Evolutionary conservation across 2,888 invertebrate species (phyloP), one percentile per base, ranked within the genome.

Genomic region (Lottia scabra): DNA sequence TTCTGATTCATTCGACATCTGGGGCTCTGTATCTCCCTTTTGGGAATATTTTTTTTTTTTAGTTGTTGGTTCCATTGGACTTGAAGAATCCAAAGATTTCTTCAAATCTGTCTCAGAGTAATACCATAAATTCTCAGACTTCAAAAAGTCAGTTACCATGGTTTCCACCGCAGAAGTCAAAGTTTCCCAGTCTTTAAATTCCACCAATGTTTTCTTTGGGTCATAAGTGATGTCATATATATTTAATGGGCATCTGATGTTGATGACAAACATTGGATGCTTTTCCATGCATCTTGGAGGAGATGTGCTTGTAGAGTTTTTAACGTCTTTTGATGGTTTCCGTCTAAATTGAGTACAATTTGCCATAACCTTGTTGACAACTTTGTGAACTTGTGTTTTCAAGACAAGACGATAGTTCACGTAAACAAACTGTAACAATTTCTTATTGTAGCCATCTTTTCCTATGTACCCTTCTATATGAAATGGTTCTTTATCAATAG

Each of bases 371-470:
- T 56, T 56, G 56, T 12, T 56, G 1, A 56, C 19, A 10, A 56
- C 23, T 79, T 90, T 91, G 77, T 91, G 91, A 67, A 92, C 79
- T 86, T 91, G 91, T 46, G 91, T 90, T 74, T 91, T 91, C 66
- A 88, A 79, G 3, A 94, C 86, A 63, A 91, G 90, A 78, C 92
- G 90, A 78, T 92, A 92, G 89, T 94, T 94, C 6, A 94, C 90
- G 87, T 92, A 94, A 65, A 94, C 89, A 89, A 92, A 93, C 81
- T 94, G 93, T 27, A 91, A 86, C 70, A 89, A 87, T 76, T 91
- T 92, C 63, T 89, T 90, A 63, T 82, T 78, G 71, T 89, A 87
- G 15, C 89, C 82, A 63, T 91, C 90, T 78, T 91, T 92, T 63
- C 92, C 91, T 71, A 94, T 90, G 78, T 91, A 91, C 0, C 92